These are phyloP conservation scores for Stomorhina lunata DNA, from an alignment of 2,888 invertebrate species.

Conservation along the genomic window DNA sequence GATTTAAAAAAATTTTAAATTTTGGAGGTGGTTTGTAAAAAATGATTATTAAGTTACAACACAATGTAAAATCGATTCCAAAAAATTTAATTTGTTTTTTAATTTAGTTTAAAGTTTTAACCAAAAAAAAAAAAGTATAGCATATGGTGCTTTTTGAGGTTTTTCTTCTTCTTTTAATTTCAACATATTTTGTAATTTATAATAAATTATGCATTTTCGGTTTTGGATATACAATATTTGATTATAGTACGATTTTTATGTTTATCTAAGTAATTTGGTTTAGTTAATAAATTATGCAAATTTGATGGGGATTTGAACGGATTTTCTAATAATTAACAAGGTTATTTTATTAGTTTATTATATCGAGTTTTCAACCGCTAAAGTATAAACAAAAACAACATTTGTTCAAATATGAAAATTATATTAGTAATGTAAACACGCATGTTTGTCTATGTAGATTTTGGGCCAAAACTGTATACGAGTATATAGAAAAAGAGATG, in stretches of 20 bases:
- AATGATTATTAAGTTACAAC: conserved; percentile 37
- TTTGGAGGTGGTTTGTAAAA: background rate
- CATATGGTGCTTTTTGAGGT: conserved; percentile 44
- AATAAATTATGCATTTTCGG: conserved; percentile 29
- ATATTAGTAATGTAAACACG: background rate
- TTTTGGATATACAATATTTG: no score
- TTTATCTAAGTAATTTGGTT: conserved; percentile 29
- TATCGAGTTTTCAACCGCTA: conserved; percentile 2
- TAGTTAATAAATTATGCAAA: conserved; percentile 61
- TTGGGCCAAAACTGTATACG: background rate
- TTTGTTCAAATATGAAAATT: conserved; percentile 35
- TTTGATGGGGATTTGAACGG: conserved; percentile 55
- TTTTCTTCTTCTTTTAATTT: no score
- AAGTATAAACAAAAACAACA: background rate
- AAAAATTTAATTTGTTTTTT: no score
- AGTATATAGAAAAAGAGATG: conserved; percentile 21
- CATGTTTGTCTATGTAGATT: conserved; percentile 4
- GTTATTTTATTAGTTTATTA: conserved; percentile 53
- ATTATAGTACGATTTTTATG: background rate
- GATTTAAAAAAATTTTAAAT: background rate
- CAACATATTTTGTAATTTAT: conserved; percentile 26
- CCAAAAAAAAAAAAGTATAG: conserved; percentile 43
- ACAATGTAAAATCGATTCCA: background rate
- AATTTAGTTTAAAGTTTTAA: background rate
- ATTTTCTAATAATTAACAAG: conserved; percentile 65